These are phyloP conservation scores for Leptogaster cylindrica DNA, from an alignment of 2,888 invertebrate species.

Conservation along the genomic window DNA sequence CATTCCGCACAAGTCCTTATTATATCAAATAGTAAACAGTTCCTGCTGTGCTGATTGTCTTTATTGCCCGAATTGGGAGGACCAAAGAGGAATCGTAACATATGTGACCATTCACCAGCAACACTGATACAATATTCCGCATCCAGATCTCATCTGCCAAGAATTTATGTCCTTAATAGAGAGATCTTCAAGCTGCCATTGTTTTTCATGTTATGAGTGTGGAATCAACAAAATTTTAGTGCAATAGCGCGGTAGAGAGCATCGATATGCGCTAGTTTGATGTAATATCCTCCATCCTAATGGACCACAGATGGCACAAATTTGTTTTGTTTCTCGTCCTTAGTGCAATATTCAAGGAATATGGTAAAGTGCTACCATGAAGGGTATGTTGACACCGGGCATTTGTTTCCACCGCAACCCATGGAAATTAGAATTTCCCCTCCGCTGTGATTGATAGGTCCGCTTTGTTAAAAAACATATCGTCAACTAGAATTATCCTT, in stretches of 20 bases:
- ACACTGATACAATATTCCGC: slow-evolving; percentile 23
- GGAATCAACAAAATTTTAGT: slow-evolving; percentile 47
- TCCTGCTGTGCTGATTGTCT: slow-evolving; percentile 40
- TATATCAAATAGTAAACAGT: slow-evolving; percentile 42
- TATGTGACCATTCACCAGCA: slow-evolving; percentile 31
- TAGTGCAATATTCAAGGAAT: slow-evolving; percentile 1
- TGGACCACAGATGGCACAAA: slow-evolving; percentile 40
- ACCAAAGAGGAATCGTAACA: slow-evolving; percentile 16
- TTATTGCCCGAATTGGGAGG: slow-evolving; percentile 39
- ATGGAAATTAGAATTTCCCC: neutral
- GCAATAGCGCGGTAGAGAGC: slow-evolving; percentile 39
- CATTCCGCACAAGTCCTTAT: slow-evolving; percentile 41
- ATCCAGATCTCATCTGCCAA: slow-evolving; percentile 38
- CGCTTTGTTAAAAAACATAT: neutral
- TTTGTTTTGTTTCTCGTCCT: slow-evolving; percentile 30
- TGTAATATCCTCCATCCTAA: slow-evolving; percentile 30
- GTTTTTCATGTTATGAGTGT: slow-evolving; percentile 27
- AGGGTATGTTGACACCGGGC: neutral
- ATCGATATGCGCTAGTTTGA: slow-evolving; percentile 35
- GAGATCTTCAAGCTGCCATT: slow-evolving; percentile 38
- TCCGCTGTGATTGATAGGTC: slow-evolving; percentile 16
- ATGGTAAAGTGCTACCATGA: slow-evolving; percentile 11
- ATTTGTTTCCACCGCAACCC: slow-evolving; percentile 1
- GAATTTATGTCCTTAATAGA: slow-evolving; percentile 40
- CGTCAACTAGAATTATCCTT: slow-evolving; percentile 11